These are phyloP conservation scores for Merodon equestris DNA, from an alignment of 2,888 invertebrate species.

Conservation along the genomic window DNA sequence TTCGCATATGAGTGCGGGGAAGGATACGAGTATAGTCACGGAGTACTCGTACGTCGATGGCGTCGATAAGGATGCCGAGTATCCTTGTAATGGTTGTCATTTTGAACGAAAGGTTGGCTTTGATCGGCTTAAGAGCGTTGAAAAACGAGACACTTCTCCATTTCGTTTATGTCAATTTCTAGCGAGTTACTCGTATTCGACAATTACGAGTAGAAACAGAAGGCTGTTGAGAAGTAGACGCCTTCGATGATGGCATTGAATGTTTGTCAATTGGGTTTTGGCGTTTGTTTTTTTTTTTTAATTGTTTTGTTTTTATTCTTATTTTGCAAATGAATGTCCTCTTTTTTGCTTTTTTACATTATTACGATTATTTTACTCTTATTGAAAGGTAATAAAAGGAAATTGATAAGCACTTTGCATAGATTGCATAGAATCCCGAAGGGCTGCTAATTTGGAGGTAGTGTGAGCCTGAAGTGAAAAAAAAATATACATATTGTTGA, in stretches of 20 bases:
- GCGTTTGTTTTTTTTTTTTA: slow-evolving; percentile 24
- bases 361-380: slow-evolving; percentile 57
- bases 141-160: slow-evolving; percentile 64
- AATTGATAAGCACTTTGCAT: slow-evolving; percentile 66
- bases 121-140: slow-evolving; percentile 67
- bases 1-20: neutral
- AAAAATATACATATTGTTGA: too few relatives aligned
- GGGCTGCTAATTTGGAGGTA: too few relatives aligned
- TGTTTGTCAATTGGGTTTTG: slow-evolving; percentile 50
- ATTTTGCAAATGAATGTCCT: slow-evolving; percentile 52
- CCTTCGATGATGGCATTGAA: slow-evolving; percentile 36
- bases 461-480: too few relatives aligned
- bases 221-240: slow-evolving; percentile 16
- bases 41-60: slow-evolving; percentile 33
- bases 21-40: too few relatives aligned
- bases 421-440: too few relatives aligned
- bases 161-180: slow-evolving; percentile 60
- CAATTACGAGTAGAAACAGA: slow-evolving; percentile 43
- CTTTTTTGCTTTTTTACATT: slow-evolving; percentile 36
- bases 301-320: slow-evolving; percentile 27
- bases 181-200: slow-evolving; percentile 49
- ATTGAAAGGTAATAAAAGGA: slow-evolving; percentile 59
- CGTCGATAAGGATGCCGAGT: slow-evolving; percentile 46
- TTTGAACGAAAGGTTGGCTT: slow-evolving; percentile 65
- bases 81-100: slow-evolving; percentile 69